Base-by-base conservation (phyloP, 1,140 invertebrate genomes). In the Ceratosolen solmsi region DNA sequence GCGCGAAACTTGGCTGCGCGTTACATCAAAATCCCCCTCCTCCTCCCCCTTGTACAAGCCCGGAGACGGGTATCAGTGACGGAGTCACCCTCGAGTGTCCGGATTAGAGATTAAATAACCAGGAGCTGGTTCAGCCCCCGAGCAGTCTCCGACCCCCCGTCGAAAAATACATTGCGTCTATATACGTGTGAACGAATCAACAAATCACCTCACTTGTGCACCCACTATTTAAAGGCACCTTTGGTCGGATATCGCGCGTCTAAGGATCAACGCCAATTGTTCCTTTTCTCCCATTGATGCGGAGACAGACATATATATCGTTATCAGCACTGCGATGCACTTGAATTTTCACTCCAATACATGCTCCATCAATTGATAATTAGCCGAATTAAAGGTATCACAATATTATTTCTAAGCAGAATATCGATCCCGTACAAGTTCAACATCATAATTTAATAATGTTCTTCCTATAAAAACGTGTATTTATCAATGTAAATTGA, bases 51-150 rank as follows among this genome's bases (percentile, higher is more conserved):
- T 0, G 20, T 46, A 58, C 65, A 41, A 5, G 20, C 56, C 33
- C 22, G 51, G 68, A 22, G 4, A 71, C 2, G 71, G n/a, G 51
- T 60, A 58, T 63, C 75, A 54, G 27, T 60, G 33, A 46, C 78
- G 25, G 83, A 88, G 88, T 88, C 88, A 89, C 89, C 89, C 88
- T 89, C 84, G 86, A 89, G 87, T 88, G 84, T 75, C 83, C 63
- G 87, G 88, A 89, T 89, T 89, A 89, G 84, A 89, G 86, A 89
- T 89, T 89, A 89, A 89, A 89, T 89, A 89, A 89, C 88, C 88
- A 87, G 87, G 79, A 85, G 85, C 85, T 68, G 41, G 4, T 36
- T 20, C 49, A 22, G 7, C 30, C 49, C 25, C 22, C 4, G 33
- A 5, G 38, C 63, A 8, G 20, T 33, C 51, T 36, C 22, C 22